These are phyloP conservation scores for Danionella cerebrum DNA, from an alignment of 2,113 vertebrate genomes.

Conservation along the genomic window DNA sequence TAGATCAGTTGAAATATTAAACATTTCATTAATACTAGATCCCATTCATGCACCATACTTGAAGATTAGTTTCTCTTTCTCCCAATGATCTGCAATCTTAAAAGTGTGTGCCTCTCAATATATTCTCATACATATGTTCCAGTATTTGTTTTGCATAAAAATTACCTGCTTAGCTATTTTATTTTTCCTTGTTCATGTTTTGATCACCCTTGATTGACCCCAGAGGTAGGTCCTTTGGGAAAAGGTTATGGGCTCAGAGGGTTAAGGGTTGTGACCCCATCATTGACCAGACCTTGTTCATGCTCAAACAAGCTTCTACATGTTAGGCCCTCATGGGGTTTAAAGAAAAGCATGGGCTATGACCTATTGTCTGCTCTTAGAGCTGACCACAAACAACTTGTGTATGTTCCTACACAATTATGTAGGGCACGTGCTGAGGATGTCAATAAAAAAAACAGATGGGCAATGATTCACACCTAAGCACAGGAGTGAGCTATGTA, in stretches of 20 bases:
- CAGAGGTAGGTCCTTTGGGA: constrained; percentile 51
- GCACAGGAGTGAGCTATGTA: no score
- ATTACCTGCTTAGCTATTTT: not conserved
- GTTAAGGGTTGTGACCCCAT: constrained; percentile 48
- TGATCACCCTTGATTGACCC: not conserved
- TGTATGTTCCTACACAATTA: constrained; percentile 39
- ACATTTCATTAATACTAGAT: no score
- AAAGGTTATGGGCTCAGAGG: constrained; percentile 45
- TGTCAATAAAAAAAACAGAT: not conserved
- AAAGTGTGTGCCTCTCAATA: no score
- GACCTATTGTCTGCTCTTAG: constrained; percentile 51
- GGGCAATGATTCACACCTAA: not conserved
- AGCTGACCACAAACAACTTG: constrained; percentile 43
- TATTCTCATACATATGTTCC: no score
- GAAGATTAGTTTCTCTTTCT: no score
- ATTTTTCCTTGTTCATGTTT: not conserved
- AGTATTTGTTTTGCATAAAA: no score
- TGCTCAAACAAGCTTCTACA: constrained; percentile 47
- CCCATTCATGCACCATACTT: no score
- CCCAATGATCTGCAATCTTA: no score
- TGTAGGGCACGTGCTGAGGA: constrained; percentile 2
- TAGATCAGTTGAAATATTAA: no score
- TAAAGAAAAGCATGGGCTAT: constrained; percentile 47
- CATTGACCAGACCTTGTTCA: constrained; percentile 47
- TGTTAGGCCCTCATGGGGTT: constrained; percentile 43